Evolutionary conservation across 2,888 invertebrate species (phyloP), one percentile per base, ranked within the genome.

Genomic region (Folsomia candida): DNA sequence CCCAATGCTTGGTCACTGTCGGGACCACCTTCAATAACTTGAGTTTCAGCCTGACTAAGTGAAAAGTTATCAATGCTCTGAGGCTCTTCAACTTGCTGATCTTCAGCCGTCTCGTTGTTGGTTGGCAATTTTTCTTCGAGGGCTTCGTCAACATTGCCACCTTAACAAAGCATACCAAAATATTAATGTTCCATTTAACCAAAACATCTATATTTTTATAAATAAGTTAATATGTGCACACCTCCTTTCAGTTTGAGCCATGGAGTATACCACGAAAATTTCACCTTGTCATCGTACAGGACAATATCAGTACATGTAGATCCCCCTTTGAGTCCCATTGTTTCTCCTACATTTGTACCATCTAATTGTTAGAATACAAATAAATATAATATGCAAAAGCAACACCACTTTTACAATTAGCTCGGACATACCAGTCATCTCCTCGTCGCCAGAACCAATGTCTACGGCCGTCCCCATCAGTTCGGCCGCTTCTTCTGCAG

Each of bases 401-500:
- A n/a, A n/a, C n/a, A n/a, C n/a, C n/a, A n/a, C n/a, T n/a, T n/a
- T n/a, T n/a, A n/a, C n/a, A n/a, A n/a, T n/a, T n/a, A n/a, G n/a
- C n/a, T n/a, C n/a, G n/a, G n/a, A n/a, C n/a, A n/a, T n/a, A 37
- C 37, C 37, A 37, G 37, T 14, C 37, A 37, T 37, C 14, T 37
- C 37, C 37, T 37, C 37, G 14, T 37, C 37, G 4, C 37, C 37
- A 14, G 37, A 14, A 9, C 4, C 4, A 14, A 37, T 14, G 4
- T 37, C 6, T 4, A 4, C 37, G 6, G 37, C 37, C 22, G 57
- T n/a, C 1, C 69, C 65, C 25, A 72, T 72, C 54, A 72, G 28
- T 54, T 72, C 72, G 2, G 72, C 69, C 18, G 68, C 72, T 60
- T 69, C 69, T 62, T 68, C 72, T 0, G 69, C 72, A 1, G 68